These are phyloP conservation scores for Theropithecus gelada DNA, from an alignment of 2,113 vertebrate genomes.

Conservation along the genomic window DNA sequence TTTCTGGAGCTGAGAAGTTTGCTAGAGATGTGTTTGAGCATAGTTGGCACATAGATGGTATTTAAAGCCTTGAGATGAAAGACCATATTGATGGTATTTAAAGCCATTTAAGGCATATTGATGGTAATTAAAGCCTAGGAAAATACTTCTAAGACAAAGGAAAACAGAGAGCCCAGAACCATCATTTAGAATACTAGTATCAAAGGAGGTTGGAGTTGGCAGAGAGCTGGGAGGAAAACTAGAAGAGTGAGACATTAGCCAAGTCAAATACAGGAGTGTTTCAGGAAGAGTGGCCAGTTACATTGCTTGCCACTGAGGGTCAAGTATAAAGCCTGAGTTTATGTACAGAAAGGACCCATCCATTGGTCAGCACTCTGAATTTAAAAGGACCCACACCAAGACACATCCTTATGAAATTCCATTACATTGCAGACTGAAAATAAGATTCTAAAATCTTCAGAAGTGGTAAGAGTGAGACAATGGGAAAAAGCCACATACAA, in stretches of 20 bases:
- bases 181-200: background rate
- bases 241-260: background rate
- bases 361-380: background rate
- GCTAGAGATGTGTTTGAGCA: background rate
- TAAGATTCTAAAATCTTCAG: conserved; percentile 7
- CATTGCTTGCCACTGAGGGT: background rate
- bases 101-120: background rate
- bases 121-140: background rate
- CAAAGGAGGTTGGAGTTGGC: background rate
- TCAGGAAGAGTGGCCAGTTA: background rate
- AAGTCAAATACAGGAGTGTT: background rate
- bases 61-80: background rate
- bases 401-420: background rate
- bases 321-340: background rate
- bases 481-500: background rate
- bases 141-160: background rate
- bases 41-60: background rate
- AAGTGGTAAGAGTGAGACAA: background rate
- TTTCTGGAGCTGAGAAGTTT: background rate
- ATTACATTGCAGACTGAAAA: background rate
- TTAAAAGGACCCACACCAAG: background rate
- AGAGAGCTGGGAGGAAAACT: background rate
- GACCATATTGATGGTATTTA: background rate
- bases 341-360: background rate
- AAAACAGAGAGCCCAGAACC: background rate